phyloP scores from a whole-genome alignment of 1,140 invertebrate species.

The Elymnias hypermnestra region DNA sequence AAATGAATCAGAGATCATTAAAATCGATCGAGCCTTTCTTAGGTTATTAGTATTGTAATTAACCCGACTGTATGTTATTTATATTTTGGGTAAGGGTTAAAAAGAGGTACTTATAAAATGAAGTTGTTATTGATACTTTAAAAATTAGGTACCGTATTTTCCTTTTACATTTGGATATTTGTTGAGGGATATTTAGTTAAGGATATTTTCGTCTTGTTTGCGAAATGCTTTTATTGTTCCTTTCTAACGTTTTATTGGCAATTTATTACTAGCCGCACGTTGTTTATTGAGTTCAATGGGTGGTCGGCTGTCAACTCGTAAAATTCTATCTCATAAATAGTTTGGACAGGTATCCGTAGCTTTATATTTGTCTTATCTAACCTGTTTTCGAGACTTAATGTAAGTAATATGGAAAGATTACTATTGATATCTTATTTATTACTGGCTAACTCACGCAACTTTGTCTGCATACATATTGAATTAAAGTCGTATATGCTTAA shows the following conservation, averaged over 20 bases:
- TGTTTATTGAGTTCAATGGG: conserved; percentile 29
- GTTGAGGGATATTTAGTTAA: conserved; percentile 8
- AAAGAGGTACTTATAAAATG: too few species aligned
- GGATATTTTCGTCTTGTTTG: conserved; percentile 12
- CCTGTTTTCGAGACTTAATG: conserved; percentile 14
- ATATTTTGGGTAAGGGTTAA: too few species aligned
- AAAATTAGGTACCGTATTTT: too few species aligned
- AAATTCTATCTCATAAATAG: conserved; percentile 30
- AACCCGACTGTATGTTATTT: too few species aligned
- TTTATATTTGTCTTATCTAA: conserved; percentile 27
- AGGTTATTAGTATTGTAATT: too few species aligned
- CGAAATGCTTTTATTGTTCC: conserved; percentile 26
- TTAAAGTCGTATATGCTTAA: too few species aligned
- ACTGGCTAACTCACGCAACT: too few species aligned
- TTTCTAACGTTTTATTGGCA: conserved; percentile 35
- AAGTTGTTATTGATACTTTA: too few species aligned
- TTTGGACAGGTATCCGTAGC: conserved; percentile 25
- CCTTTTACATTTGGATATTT: too few species aligned
- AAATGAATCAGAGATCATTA: too few species aligned
- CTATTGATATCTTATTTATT: background rate
- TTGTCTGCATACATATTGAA: too few species aligned
- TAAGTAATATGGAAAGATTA: conserved; percentile 10
- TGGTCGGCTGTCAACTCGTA: conserved; percentile 32
- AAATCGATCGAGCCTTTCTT: too few species aligned
- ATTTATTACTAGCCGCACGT: conserved; percentile 31